phyloP scores from a whole-genome alignment of 2,888 invertebrate species.

The Lottia gigantea region DNA sequence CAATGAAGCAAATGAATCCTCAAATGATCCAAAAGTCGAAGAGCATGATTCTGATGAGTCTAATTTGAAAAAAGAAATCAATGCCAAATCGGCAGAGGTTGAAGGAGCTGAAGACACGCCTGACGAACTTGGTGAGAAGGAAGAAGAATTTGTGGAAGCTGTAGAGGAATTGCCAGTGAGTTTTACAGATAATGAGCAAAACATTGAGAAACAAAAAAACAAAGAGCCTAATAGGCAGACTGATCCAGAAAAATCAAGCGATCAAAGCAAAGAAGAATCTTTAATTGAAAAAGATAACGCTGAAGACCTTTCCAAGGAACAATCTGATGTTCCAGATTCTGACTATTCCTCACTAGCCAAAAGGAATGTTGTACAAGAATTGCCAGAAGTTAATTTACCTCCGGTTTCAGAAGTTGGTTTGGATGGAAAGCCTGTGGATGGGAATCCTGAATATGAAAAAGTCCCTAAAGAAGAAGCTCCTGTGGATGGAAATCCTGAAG shows the following conservation, averaged over 20 bases:
- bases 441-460: too few species aligned
- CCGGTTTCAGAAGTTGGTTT: too few species aligned
- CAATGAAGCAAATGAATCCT: too few species aligned
- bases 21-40: background rate
- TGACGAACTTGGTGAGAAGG: slow-evolving; percentile 12
- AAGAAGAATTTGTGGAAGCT: slow-evolving; percentile 3
- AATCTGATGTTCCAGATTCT: slow-evolving; percentile 9
- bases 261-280: slow-evolving; percentile 7
- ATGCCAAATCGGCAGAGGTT: background rate
- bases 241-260: background rate
- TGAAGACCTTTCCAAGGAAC: slow-evolving; percentile 7
- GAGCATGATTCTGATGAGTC: background rate
- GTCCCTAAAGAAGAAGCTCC: too few species aligned
- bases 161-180: background rate
- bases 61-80: slow-evolving; percentile 5
- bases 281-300: background rate
- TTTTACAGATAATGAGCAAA: background rate
- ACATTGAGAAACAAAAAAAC: background rate
- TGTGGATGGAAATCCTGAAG: background rate
- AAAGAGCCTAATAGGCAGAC: background rate
- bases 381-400: background rate
- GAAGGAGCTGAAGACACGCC: background rate
- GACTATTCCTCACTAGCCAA: background rate
- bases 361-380: slow-evolving; percentile 5
- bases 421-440: too few species aligned